Base-by-base conservation (phyloP, 2,888 invertebrate genomes). In the Autographa pulchrina region DNA sequence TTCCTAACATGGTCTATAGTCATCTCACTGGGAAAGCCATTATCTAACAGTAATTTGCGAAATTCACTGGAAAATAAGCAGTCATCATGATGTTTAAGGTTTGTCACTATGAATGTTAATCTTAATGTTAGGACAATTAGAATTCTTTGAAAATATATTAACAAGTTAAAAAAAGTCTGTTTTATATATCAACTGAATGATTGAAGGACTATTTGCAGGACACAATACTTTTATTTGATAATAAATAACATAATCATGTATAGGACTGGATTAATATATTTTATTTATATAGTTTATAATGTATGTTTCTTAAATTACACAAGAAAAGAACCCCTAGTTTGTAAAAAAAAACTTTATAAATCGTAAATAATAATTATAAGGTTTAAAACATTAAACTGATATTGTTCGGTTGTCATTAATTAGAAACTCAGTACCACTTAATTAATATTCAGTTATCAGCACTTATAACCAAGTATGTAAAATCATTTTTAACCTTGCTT, bases 11-110 rank as follows among this genome's bases (percentile, higher is more conserved):
- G 94, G 41, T 91, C 90, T 32, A 95, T 76, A 16, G 94, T 93
- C 90, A 96, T 94, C 77, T 93, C 91, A 75, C 89, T 85, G 31
- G 96, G 96, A 79, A 95, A 96, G 20, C 94, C 96, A 88, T 92
- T 92, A 52, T 94, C 88, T 63, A 92, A 74, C 35, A 96, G 87
- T 62, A 96, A 90, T 84, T 92, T 91, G 72, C 91, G 87, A 77
- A 96, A 95, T 67, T 94, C 93, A 60, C 96, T 96, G 84, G 35
- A 89, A 88, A 72, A 25, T 9, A n/a, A 9, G 35, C 6, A 31
- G 14, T 18, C 9, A n/a, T 52, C n/a, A 31, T 52, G 52, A 52
- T 52, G 8, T 25, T 25, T n/a, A 20, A 18, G 8, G 7, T 2
- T 14, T 6, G 18, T 41, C 13, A 13, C 3, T 41, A 41, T 41